Percentiles rank a stretch among this genome's conserved stretches.
Conservation (phyloP, 2,888 invertebrate species). For the Himalopsyche japonica region DNA sequence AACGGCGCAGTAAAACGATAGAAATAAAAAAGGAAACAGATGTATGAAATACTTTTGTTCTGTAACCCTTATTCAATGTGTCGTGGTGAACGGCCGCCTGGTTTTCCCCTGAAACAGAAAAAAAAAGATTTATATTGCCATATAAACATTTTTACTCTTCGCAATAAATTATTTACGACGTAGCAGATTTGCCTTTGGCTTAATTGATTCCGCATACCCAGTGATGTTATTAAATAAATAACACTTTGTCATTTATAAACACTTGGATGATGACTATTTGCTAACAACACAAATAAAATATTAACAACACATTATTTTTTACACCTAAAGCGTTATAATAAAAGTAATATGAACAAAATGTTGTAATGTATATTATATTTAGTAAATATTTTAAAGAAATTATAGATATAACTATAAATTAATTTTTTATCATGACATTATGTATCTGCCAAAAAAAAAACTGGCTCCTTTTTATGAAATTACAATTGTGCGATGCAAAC, state of each 20-base stretch:
- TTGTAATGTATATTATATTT: too few species aligned
- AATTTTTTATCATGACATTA: too few species aligned
- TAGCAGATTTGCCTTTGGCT: not conserved
- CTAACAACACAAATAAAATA: not conserved
- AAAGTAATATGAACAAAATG: too few species aligned
- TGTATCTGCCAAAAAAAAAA: too few species aligned
- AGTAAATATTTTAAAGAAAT: too few species aligned
- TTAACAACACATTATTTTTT: too few species aligned
- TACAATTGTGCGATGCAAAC: too few species aligned
- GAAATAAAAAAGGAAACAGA: not conserved
- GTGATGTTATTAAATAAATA: not conserved
- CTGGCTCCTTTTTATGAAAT: too few species aligned
- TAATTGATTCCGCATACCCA: not conserved
- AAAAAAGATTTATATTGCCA: not conserved
- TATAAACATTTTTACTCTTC: not conserved
- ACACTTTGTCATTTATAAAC: not conserved
- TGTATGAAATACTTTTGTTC: not conserved
- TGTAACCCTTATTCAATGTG: slow-evolving; percentile 59
- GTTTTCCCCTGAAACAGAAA: slow-evolving; percentile 57
- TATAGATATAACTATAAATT: too few species aligned
- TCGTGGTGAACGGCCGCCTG: slow-evolving; percentile 68
- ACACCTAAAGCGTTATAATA: too few species aligned
- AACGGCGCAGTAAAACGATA: not conserved
- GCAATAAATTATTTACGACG: slow-evolving; percentile 18
- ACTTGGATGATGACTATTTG: not conserved